Conservation (phyloP, 2,113 vertebrate species). For the Hepsetus odoe region DNA sequence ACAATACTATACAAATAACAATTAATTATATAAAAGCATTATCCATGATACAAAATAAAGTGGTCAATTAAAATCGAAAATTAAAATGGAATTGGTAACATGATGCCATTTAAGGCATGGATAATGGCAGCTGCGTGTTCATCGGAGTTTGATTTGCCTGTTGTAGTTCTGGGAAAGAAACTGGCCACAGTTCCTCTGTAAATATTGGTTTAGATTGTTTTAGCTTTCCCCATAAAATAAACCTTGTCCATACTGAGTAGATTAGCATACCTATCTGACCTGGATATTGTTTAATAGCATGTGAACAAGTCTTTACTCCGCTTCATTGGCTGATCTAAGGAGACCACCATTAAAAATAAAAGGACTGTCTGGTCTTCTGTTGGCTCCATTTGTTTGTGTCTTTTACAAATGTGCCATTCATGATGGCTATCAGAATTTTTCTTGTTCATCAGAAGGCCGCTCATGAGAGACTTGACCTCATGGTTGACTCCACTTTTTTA, state of each 20-base stretch:
- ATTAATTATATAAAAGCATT: too few species aligned
- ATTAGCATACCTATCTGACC: conserved; percentile 74
- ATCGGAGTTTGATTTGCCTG: conserved; percentile 63
- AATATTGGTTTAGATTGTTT: conserved; percentile 79
- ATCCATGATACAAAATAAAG: not conserved
- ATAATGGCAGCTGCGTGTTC: not conserved
- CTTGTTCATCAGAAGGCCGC: conserved; percentile 57
- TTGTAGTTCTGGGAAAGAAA: conserved; percentile 70
- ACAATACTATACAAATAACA: too few species aligned
- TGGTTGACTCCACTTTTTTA: conserved; percentile 3
- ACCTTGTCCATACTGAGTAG: conserved; percentile 75
- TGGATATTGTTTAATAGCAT: conserved; percentile 75
- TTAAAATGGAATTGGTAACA: not conserved
- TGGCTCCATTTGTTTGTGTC: conserved; percentile 67
- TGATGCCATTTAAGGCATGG: too few species aligned
- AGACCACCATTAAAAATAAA: conserved; percentile 68
- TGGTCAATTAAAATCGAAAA: not conserved
- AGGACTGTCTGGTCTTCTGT: conserved; percentile 58
- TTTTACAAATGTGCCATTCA: conserved; percentile 71
- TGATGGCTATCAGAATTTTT: conserved; percentile 68
- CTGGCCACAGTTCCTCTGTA: conserved; percentile 65
- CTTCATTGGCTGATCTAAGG: conserved; percentile 56
- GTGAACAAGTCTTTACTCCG: conserved; percentile 71
- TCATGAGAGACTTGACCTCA: conserved; percentile 49
- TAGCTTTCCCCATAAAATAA: conserved; percentile 73